These are phyloP conservation scores for Hylomyscus alleni DNA, from an alignment of 2,797 vertebrate species.

Conservation along the genomic window DNA sequence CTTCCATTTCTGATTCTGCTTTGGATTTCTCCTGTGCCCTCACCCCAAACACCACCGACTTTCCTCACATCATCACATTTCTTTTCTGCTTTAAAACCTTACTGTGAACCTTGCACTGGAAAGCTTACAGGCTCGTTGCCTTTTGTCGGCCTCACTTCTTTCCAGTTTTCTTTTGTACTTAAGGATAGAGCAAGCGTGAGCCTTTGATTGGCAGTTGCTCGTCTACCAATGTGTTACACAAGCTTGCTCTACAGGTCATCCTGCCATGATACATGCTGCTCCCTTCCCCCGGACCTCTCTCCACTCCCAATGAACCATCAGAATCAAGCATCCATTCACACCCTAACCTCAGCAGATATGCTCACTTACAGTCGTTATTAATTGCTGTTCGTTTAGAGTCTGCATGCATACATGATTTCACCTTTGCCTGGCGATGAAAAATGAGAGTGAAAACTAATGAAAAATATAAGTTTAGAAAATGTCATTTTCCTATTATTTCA, in stretches of 20 bases:
- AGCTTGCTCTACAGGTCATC: neutral
- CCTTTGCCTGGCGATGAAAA: neutral
- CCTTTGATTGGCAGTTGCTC: neutral
- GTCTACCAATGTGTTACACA: rapidly evolving
- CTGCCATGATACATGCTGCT: rapidly evolving
- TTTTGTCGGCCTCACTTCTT: neutral
- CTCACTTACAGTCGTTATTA: neutral
- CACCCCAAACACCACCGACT: neutral
- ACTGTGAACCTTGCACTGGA: neutral
- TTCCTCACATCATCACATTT: neutral
- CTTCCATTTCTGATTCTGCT: neutral
- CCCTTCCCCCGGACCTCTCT: neutral
- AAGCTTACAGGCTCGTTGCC: neutral
- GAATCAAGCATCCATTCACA: neutral
- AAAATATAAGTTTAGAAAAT: constrained; percentile 15
- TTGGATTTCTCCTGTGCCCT: neutral
- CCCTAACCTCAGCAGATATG: neutral
- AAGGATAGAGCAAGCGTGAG: neutral
- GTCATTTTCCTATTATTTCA: neutral
- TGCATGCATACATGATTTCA: neutral
- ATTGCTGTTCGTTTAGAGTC: neutral
- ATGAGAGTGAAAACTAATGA: neutral
- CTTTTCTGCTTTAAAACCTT: neutral
- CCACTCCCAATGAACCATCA: neutral
- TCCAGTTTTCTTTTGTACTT: neutral